Evolutionary conservation across 2,888 invertebrate species (phyloP).

Genomic region (Lithophane socia): DNA sequence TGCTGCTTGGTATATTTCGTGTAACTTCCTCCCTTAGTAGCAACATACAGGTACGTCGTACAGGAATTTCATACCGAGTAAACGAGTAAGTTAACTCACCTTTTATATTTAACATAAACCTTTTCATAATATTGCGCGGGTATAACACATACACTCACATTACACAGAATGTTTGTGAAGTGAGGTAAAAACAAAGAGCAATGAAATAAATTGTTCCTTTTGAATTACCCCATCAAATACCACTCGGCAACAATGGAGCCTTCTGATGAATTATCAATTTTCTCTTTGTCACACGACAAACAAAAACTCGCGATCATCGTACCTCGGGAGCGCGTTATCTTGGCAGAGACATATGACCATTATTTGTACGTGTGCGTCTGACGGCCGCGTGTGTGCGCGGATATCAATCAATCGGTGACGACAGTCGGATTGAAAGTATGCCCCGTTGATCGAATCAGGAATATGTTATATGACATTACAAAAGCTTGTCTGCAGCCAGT

Average conservation of each 20-base stretch:
- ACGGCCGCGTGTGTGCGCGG: conserved; percentile 71
- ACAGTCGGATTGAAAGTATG: conserved; percentile 77
- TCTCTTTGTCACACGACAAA: conserved; percentile 86
- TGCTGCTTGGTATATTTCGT: conserved; percentile 36
- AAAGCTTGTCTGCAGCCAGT: conserved; percentile 53
- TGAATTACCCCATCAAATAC: conserved; percentile 82
- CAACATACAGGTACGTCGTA: conserved; percentile 21
- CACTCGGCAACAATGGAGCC: conserved; percentile 80
- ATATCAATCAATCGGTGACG: conserved; percentile 83
- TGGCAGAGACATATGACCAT: conserved; percentile 88
- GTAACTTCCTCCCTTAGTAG: conserved; percentile 27
- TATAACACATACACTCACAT: conserved; percentile 53
- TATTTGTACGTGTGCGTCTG: conserved; percentile 83
- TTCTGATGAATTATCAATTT: conserved; percentile 88
- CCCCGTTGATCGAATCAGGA: conserved; percentile 71
- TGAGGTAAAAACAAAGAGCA: conserved; percentile 78
- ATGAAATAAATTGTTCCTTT: conserved; percentile 81
- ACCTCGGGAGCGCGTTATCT: conserved; percentile 87
- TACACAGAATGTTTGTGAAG: conserved; percentile 61
- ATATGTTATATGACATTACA: conserved; percentile 64
- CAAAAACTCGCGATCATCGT: conserved; percentile 85
- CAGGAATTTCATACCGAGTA: conserved; percentile 46
- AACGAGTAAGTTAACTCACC: conserved; percentile 52
- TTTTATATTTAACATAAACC: conserved; percentile 61
- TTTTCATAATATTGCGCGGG: conserved; percentile 54